A percentile compares a stretch with the other conserved stretches of the same genome.
These are phyloP conservation scores for Tachyglossus aculeatus DNA, from an alignment of 2,797 vertebrate species.

Conservation along the genomic window DNA sequence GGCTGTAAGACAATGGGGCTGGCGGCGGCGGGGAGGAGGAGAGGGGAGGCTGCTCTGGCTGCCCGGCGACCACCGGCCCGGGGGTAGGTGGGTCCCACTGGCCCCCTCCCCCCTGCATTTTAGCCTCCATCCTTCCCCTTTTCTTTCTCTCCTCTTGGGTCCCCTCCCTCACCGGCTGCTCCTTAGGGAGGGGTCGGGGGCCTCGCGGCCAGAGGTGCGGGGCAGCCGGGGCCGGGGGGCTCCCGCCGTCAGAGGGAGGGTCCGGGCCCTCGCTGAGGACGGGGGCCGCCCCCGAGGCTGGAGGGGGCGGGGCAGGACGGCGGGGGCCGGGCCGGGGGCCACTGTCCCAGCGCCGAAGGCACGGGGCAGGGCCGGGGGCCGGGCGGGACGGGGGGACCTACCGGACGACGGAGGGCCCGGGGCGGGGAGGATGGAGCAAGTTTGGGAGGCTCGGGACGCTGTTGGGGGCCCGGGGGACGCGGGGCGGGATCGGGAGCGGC, in stretches of 20 bases:
- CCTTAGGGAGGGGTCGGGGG: background rate
- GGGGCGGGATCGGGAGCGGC: too few relatives aligned
- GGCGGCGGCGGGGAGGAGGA: background rate
- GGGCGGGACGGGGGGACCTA: constrained; percentile 31
- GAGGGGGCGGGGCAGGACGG: too few relatives aligned
- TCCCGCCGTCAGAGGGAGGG: background rate
- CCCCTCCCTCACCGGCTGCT: constrained; percentile 19
- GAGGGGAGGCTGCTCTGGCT: too few relatives aligned
- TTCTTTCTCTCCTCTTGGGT: constrained; percentile 8
- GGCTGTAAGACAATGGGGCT: background rate
- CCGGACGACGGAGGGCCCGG: too few relatives aligned
- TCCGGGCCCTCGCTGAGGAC: background rate
- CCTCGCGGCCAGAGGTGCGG: background rate
- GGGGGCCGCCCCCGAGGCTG: background rate
- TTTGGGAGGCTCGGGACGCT: too few relatives aligned
- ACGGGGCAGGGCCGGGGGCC: constrained; percentile 2
- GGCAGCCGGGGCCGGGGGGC: background rate
- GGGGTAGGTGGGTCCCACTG: constrained; percentile 1
- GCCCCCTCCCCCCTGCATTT: background rate
- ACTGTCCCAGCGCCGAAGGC: too few relatives aligned
- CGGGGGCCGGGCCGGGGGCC: too few relatives aligned
- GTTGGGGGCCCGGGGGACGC: too few relatives aligned
- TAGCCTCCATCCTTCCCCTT: constrained; percentile 35
- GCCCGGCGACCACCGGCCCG: background rate
- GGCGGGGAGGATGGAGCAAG: too few relatives aligned